Evolutionary conservation across 92 coral and sea anemone species (phyloP), one percentile per base, ranked within the genome.

Genomic region (Bergia puertoricense): DNA sequence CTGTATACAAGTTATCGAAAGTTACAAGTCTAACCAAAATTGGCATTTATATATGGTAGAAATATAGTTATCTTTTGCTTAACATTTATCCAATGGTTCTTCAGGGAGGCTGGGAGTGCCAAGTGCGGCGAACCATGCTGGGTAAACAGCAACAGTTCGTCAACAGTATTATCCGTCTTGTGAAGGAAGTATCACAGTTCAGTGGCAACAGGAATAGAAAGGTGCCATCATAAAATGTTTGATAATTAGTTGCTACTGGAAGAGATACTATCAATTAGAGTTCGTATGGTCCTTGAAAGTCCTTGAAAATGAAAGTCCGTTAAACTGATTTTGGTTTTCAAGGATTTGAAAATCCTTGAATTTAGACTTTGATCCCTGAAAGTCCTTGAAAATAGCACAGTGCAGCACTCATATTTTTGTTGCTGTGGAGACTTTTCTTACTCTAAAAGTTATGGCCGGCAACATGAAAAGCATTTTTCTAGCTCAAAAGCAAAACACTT

Each of bases 181-280:
- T 96, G 97, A 96, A 96, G 86, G 93, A 92, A 74, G 99, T 96
- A 8, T 91, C 99, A 9, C 99, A 96, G 82, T 96, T 88, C 88
- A 92, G 99, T 80, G 99, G 99, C 38, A 94, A 91, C 78, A 88
- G 99, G 20, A 92, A 90, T 81, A 95, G 85, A 80, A 96, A 96
- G 98, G 99, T 96, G 72, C 44, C n/a, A 4, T 8, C 18, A 8
- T 8, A 18, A 42, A 54, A 36, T 71, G 56, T 30, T 6, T 22
- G 36, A 74, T 10, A 11, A 1, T 54, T 1, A 54, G 30, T 30
- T 30, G 30, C 30, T 30, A 30, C 30, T 30, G 30, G 30, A 30
- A 30, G 30, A 30, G 30, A 30, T 30, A 30, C 0, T 30, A 30
- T 30, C 30, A 30, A 30, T 30, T 30, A 30, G 30, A 30, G 30